Percentiles rank a stretch among this genome's conserved stretches.
Evolutionary conservation across 2,888 invertebrate species (phyloP).

Genomic region (Agonopterix subpropinquella): DNA sequence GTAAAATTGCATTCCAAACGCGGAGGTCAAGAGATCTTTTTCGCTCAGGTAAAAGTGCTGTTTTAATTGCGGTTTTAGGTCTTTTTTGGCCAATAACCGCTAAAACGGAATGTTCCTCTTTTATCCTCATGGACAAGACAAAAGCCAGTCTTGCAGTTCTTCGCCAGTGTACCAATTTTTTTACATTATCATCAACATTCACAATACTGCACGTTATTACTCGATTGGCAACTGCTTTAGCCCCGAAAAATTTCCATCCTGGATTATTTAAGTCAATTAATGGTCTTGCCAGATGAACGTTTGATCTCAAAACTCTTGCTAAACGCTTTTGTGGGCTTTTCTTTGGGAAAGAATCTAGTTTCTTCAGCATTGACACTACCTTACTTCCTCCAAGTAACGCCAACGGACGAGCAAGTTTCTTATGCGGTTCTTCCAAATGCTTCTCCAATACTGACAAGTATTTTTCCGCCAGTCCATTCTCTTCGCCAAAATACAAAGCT

Average conservation of each 20-base stretch:
- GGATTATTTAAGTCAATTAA: constrained; percentile 24
- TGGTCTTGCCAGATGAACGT: constrained; percentile 33
- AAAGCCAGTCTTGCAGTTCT: constrained; percentile 32
- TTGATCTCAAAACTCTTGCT: constrained; percentile 30
- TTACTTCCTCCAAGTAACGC: constrained; percentile 4
- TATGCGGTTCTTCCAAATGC: constrained; percentile 7
- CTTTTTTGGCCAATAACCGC: constrained; percentile 20
- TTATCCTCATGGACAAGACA: constrained; percentile 25
- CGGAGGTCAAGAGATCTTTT: constrained; percentile 14
- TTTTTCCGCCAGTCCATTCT: constrained; percentile 28
- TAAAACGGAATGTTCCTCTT: constrained; percentile 20
- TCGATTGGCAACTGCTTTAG: constrained; percentile 38
- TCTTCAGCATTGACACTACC: constrained; percentile 8
- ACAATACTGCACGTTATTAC: constrained; percentile 23
- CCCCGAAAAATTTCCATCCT: constrained; percentile 34
- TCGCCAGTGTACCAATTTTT: constrained; percentile 26
- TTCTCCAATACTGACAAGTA: constrained; percentile 16
- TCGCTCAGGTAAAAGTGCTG: constrained; percentile 25
- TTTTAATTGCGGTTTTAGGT: constrained; percentile 30
- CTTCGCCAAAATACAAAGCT: constrained; percentile 39
- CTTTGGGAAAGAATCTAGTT: constrained; percentile 9
- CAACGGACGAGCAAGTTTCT: constrained; percentile 16
- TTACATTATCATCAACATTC: constrained; percentile 20
- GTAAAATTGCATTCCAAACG: constrained; percentile 37
- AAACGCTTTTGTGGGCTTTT: constrained; percentile 15